Base-by-base conservation (phyloP, 2,113 vertebrate species). In the Scartelaos histophorus region DNA sequence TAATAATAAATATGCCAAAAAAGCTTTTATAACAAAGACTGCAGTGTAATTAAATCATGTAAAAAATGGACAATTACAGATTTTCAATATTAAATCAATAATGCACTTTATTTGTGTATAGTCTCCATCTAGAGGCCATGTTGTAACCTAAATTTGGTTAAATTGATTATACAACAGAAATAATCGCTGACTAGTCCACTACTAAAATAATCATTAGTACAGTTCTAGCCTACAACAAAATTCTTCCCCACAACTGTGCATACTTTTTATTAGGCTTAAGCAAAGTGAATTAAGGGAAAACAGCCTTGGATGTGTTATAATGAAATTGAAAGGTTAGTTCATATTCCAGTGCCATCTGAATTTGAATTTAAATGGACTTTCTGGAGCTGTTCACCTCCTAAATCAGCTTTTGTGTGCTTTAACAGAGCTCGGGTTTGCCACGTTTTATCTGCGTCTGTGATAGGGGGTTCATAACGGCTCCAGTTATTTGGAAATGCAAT, bases 401-500 rank as follows among this genome's bases (percentile, higher is more conserved):
- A n/a, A 24, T 73, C 22, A 58, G 56, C 56, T 21, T 5, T 61
- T 76, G 43, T 47, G 15, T 22, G 46, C 49, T 66, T 25, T 25
- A 15, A 56, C 17, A 45, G n/a, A 66, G 65, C 38, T 43, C 38
- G n/a, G 29, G 24, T 34, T 62, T 25, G 7, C 15, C 58, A 46
- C 24, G 29, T 53, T 71, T 60, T 56, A 70, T 71, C 38, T 29
- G 43, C 17, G 6, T 29, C 15, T 35, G 58, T 51, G 9, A 60
- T 47, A 25, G 29, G 13, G 2, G 1, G 13, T 29, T 68, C 49
- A 53, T 9, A 45, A 13, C 10, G 29, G 53, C 71, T 67, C n/a
- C 15, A 58, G 66, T 38, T 80, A 71, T 76, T 67, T 76, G 45
- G 22, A 38, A 51, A 38, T 66, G 56, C 66, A 74, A 82, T 82